Evolutionary conservation across 2,113 vertebrate species (phyloP).

Genomic region (Catharus bicknelli): DNA sequence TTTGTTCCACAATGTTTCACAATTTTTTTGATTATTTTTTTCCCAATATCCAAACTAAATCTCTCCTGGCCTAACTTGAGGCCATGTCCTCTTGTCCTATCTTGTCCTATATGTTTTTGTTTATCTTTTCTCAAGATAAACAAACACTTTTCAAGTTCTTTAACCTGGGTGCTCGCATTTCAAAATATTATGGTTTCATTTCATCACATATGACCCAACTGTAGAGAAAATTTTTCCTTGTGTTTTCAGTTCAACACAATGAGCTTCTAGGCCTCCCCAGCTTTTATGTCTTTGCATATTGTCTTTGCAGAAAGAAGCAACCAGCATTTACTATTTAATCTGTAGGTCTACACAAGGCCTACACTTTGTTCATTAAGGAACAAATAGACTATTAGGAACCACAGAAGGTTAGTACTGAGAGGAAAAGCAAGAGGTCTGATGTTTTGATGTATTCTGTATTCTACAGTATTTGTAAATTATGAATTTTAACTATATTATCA

Average conservation of each 20-base stretch:
- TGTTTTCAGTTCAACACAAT: not conserved
- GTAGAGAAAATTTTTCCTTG: not conserved
- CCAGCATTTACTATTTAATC: not conserved
- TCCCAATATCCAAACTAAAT: not conserved
- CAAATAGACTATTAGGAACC: not conserved
- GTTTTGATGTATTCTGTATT: not conserved
- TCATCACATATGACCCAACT: not conserved
- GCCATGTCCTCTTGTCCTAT: not conserved
- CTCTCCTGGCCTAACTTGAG: not conserved
- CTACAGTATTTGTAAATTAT: not conserved
- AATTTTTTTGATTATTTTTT: not conserved
- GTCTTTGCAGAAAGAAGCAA: not conserved
- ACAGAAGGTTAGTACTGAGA: not conserved
- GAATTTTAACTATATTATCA: not conserved
- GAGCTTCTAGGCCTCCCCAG: not conserved
- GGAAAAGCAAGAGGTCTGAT: not conserved
- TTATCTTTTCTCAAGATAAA: not conserved
- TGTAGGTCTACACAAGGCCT: not conserved
- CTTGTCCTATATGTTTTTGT: not conserved
- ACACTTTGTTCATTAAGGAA: not conserved
- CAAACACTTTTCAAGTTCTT: not conserved
- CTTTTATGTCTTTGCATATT: not conserved
- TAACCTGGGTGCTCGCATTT: not conserved
- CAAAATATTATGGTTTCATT: not conserved
- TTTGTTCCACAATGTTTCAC: not conserved